Evolutionary conservation across 2,113 vertebrate genomes (phyloP).

Genomic region (Ptychochromis oligacanthus): DNA sequence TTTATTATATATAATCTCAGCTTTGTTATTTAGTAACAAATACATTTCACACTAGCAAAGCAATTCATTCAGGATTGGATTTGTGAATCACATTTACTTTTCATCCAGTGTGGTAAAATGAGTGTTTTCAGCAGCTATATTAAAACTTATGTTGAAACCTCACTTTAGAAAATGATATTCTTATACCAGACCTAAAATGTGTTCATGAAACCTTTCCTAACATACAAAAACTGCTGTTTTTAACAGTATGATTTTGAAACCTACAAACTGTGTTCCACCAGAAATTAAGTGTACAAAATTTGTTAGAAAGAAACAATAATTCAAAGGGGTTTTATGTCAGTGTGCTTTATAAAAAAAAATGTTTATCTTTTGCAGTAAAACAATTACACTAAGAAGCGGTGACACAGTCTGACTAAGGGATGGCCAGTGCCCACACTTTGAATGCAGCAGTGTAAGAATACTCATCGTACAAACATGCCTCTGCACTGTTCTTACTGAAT

Average conservation of each 20-base stretch:
- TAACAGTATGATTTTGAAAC: no score
- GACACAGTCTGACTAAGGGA: constrained; percentile 33
- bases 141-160: background rate
- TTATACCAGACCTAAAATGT: constrained; percentile 4
- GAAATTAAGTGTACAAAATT: background rate
- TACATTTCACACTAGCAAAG: background rate
- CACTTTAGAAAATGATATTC: constrained; percentile 13
- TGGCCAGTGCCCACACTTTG: constrained; percentile 37
- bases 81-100: background rate
- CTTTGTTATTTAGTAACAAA: no score
- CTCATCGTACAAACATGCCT: constrained; percentile 20
- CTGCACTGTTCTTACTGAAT: constrained; percentile 23
- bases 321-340: background rate
- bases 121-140: background rate
- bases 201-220: background rate
- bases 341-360: constrained; percentile 5
- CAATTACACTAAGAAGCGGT: constrained; percentile 2
- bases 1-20: no score
- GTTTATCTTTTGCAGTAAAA: background rate
- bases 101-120: background rate
- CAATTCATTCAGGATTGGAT: background rate
- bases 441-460: constrained; percentile 26
- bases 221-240: no score
- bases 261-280: background rate
- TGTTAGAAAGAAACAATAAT: background rate